Evolutionary conservation across 2,113 vertebrate genomes (phyloP).

Genomic region (Oriolus oriolus): DNA sequence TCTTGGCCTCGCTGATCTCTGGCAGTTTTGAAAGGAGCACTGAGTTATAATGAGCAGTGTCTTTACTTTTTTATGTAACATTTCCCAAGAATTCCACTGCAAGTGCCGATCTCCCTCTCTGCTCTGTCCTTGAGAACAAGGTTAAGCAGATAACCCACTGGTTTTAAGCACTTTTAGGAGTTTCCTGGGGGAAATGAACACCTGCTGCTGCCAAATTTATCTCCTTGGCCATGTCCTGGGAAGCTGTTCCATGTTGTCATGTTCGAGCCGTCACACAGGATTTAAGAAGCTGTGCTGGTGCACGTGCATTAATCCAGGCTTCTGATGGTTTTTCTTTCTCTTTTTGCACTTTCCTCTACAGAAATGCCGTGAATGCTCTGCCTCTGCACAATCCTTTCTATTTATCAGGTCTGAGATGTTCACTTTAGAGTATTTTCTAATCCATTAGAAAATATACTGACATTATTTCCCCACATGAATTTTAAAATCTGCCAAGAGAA

Average conservation of each 20-base stretch:
- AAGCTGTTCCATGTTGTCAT: background rate
- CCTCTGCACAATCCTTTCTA: background rate
- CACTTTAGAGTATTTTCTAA: background rate
- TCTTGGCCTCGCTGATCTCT: background rate
- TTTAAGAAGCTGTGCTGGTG: background rate
- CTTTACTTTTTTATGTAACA: background rate
- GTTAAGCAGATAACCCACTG: background rate
- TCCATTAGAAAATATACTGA: background rate
- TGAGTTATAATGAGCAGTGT: background rate
- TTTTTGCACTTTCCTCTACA: background rate
- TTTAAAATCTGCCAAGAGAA: background rate
- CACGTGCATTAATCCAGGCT: background rate
- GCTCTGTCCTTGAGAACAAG: background rate
- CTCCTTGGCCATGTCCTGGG: background rate
- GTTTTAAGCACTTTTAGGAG: background rate
- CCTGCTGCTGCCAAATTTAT: slow-evolving; percentile 12
- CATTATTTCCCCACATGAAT: background rate
- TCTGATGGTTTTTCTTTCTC: background rate
- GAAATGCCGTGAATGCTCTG: background rate
- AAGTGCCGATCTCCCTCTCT: background rate
- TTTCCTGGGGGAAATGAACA: background rate
- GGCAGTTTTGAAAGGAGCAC: background rate
- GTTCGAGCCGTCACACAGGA: background rate
- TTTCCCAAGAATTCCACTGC: background rate
- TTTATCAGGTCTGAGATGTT: background rate